Evolutionary conservation across 2,888 invertebrate species (phyloP).

Genomic region (Hydriomena furcata): DNA sequence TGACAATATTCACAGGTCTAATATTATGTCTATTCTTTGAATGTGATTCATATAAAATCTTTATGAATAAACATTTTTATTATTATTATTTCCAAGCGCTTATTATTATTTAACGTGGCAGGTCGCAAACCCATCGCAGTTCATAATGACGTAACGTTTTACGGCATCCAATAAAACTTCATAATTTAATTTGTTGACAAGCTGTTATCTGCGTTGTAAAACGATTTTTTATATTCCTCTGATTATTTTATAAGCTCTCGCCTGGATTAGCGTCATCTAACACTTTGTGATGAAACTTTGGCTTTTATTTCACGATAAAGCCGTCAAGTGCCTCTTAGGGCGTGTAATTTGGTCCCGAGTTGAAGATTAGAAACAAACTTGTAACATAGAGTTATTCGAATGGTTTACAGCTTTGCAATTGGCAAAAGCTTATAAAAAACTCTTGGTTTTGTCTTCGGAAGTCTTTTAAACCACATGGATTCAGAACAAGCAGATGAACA

Average conservation of each 20-base stretch:
- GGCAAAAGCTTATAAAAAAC: constrained; percentile 4
- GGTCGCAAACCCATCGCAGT: too few species aligned
- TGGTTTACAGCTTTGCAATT: constrained; percentile 30
- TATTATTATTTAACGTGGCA: too few species aligned
- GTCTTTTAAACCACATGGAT: too few species aligned
- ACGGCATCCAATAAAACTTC: constrained; percentile 7
- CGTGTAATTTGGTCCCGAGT: constrained; percentile 34
- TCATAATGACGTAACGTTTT: constrained; percentile 4
- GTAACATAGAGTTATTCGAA: constrained; percentile 34
- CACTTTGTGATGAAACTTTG: constrained; percentile 33
- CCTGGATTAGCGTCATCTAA: constrained; percentile 28
- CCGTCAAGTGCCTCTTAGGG: constrained; percentile 37
- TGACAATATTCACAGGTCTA: too few species aligned
- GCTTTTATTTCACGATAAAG: constrained; percentile 40
- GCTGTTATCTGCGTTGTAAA: constrained; percentile 27
- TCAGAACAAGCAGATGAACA: too few species aligned
- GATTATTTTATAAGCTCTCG: constrained; percentile 29
- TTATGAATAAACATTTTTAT: too few species aligned
- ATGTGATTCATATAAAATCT: too few species aligned
- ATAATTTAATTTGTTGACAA: constrained; percentile 24
- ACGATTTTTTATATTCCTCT: constrained; percentile 21
- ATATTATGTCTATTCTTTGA: too few species aligned
- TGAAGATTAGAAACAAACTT: constrained; percentile 37
- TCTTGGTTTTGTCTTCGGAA: too few species aligned
- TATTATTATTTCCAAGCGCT: too few species aligned